phyloP scores from a whole-genome alignment of 2,888 invertebrate genomes.

The Lottia gigantea region DNA sequence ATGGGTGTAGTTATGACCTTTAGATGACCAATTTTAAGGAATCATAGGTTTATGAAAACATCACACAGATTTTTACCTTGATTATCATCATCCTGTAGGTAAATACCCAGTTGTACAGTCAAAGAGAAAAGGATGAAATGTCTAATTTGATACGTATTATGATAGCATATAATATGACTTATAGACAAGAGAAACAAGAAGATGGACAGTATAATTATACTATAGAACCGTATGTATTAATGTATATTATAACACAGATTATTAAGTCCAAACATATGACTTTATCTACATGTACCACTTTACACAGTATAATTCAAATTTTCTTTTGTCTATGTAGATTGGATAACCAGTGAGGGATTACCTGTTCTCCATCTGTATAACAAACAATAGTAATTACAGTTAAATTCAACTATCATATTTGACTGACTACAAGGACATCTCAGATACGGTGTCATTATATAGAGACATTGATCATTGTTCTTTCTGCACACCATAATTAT shows the following conservation, averaged over 20 bases:
- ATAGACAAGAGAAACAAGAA: conserved; percentile 80
- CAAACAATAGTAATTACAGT: too few relatives aligned
- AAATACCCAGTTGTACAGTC: conserved; percentile 79
- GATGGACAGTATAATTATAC: conserved; percentile 82
- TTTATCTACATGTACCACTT: neutral
- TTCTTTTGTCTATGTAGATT: neutral
- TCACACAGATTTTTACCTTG: neutral
- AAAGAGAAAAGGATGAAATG: conserved; percentile 78
- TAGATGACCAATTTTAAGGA: too few relatives aligned
- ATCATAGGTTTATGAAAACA: too few relatives aligned
- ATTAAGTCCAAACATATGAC: neutral
- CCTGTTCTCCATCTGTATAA: too few relatives aligned
- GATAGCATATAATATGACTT: conserved; percentile 89
- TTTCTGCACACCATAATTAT: too few relatives aligned
- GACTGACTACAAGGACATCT: too few relatives aligned
- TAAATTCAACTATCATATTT: too few relatives aligned
- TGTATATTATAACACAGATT: neutral
- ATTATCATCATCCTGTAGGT: conserved; percentile 68
- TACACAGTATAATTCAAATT: too few relatives aligned
- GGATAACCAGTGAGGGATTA: too few relatives aligned
- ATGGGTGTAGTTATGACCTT: too few relatives aligned
- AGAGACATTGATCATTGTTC: too few relatives aligned
- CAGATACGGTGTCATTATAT: too few relatives aligned
- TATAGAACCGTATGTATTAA: conserved; percentile 78
- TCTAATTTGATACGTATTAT: conserved; percentile 81